phyloP scores from a whole-genome alignment of 2,888 invertebrate species.

The Lysandra coridon region DNA sequence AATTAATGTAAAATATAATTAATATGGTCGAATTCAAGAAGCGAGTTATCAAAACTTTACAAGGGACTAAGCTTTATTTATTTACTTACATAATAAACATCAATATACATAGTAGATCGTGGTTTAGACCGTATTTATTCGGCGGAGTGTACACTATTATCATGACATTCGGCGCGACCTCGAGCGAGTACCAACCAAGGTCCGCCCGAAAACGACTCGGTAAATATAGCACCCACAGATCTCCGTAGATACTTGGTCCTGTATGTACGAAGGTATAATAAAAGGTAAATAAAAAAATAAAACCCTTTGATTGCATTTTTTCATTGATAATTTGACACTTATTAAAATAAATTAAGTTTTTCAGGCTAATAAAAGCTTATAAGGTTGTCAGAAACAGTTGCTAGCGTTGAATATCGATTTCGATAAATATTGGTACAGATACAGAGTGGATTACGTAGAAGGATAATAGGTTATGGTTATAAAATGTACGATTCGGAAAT shows the following conservation, averaged over 20 bases:
- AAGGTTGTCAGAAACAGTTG: too few relatives aligned
- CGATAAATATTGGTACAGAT: not conserved
- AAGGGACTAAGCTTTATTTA: too few relatives aligned
- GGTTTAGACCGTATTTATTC: not conserved
- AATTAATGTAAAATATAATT: too few relatives aligned
- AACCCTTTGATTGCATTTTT: not conserved
- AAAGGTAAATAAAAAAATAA: not conserved
- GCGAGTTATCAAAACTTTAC: too few relatives aligned
- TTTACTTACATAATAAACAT: too few relatives aligned
- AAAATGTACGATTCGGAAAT: not conserved
- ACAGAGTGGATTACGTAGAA: not conserved
- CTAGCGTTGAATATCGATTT: not conserved
- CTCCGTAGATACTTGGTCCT: constrained; percentile 40
- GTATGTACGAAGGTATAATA: constrained; percentile 31
- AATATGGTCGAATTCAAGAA: too few relatives aligned
- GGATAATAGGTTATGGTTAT: not conserved
- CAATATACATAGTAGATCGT: too few relatives aligned
- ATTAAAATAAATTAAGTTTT: not conserved
- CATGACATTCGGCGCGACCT: constrained; percentile 52
- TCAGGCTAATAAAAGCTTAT: not conserved
- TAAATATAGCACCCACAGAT: constrained; percentile 47
- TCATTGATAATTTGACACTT: not conserved
- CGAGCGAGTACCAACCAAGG: constrained; percentile 61
- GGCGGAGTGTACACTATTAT: constrained; percentile 40
- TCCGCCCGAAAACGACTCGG: constrained; percentile 50